These are phyloP conservation scores for Phortica okadai DNA, from an alignment of 2,888 invertebrate species.

Conservation along the genomic window DNA sequence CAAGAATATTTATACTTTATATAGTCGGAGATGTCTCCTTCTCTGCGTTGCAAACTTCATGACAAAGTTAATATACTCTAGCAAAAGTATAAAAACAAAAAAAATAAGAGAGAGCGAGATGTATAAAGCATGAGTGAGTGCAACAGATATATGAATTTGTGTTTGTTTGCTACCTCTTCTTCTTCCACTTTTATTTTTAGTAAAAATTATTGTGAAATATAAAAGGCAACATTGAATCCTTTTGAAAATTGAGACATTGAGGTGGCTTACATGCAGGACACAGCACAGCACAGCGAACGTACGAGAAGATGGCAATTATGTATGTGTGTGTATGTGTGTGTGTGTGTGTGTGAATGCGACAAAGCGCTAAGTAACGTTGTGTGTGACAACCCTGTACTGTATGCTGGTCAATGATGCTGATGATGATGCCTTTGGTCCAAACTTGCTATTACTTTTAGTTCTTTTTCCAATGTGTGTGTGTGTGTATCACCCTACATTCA, in stretches of 20 bases:
- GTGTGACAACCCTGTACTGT: neutral
- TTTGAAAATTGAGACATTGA: constrained; percentile 73
- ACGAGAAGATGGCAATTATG: too few species aligned
- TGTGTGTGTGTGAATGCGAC: constrained; percentile 46
- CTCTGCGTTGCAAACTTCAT: too few species aligned
- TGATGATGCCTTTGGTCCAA: neutral
- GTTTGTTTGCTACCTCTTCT: too few species aligned
- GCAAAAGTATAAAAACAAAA: too few species aligned
- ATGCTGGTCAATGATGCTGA: neutral
- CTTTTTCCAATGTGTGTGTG: neutral
- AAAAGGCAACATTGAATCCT: constrained; percentile 59
- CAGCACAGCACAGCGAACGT: too few species aligned
- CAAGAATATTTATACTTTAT: too few species aligned
- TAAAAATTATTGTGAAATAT: constrained; percentile 66
- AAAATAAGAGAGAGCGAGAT: too few species aligned
- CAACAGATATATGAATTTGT: too few species aligned
- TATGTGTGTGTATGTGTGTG: neutral
- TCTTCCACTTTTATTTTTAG: constrained; percentile 54
- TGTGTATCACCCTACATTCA: neutral
- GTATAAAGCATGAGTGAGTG: too few species aligned
- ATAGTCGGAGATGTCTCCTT: too few species aligned
- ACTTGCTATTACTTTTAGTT: neutral
- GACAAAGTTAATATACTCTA: too few species aligned
- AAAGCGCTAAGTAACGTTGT: neutral
- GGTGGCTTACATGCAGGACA: constrained; percentile 32